phyloP scores from a whole-genome alignment of 2,797 vertebrate genomes.

The Steatocranus sp. region DNA sequence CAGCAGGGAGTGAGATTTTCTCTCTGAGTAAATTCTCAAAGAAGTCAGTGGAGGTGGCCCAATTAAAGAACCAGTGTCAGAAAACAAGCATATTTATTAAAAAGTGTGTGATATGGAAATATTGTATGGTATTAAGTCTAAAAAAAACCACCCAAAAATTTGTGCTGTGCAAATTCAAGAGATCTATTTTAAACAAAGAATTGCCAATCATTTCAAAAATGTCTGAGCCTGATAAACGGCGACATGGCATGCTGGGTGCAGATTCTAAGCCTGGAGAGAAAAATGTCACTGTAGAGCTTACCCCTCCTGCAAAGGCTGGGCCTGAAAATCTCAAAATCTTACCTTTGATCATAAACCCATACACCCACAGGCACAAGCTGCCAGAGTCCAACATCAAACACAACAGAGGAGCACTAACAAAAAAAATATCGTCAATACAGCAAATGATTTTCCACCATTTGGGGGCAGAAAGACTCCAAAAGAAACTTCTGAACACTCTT shows the following conservation, averaged over 20 bases:
- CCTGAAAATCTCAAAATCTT: slow-evolving; percentile 15
- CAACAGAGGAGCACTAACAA: background rate
- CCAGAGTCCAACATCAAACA: slow-evolving; percentile 30
- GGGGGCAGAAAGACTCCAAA: background rate
- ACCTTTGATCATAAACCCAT: slow-evolving; percentile 29
- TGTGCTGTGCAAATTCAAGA: background rate
- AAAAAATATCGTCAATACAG: background rate
- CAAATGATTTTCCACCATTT: background rate
- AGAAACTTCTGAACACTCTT: background rate
- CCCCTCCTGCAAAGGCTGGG: background rate
- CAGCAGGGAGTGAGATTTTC: background rate
- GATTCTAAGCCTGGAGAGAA: background rate
- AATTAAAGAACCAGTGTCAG: background rate
- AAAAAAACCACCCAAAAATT: background rate
- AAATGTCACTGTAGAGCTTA: background rate
- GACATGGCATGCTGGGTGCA: background rate
- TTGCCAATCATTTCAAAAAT: background rate
- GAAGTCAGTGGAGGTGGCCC: background rate
- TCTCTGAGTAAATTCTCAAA: background rate
- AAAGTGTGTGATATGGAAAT: background rate
- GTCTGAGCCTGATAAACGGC: background rate
- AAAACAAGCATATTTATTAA: background rate
- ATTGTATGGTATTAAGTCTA: background rate
- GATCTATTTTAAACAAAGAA: background rate
- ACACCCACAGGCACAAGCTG: slow-evolving; percentile 13